phyloP scores from a whole-genome alignment of 2,888 invertebrate genomes.

The Harpalus rufipes region DNA sequence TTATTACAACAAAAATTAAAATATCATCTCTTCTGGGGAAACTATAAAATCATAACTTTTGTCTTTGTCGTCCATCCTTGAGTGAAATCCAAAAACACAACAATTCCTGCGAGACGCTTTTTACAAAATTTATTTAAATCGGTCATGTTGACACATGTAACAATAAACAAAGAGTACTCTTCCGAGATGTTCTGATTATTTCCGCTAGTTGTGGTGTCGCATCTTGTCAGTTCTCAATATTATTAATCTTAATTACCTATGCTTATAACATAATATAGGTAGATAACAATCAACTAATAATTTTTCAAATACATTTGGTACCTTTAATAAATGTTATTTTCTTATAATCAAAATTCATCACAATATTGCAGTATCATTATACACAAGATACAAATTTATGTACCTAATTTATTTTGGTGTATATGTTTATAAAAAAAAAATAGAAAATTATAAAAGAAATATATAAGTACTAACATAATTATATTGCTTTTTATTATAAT shows the following conservation, averaged over 20 bases:
- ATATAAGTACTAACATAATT: slow-evolving; percentile 60
- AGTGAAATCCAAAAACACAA: too few relatives aligned
- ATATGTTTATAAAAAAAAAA: slow-evolving; percentile 65
- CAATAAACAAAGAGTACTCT: too few relatives aligned
- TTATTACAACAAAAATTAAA: too few relatives aligned
- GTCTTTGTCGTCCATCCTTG: too few relatives aligned
- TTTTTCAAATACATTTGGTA: slow-evolving; percentile 44
- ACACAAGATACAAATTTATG: slow-evolving; percentile 60
- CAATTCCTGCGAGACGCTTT: too few relatives aligned
- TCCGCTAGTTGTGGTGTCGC: too few relatives aligned
- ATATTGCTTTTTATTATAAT: slow-evolving; percentile 49
- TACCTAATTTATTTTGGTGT: slow-evolving; percentile 65
- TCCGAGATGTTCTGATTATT: too few relatives aligned
- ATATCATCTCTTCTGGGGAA: too few relatives aligned
- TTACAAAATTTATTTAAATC: too few relatives aligned
- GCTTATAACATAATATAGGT: slow-evolving; percentile 61
- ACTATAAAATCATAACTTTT: too few relatives aligned
- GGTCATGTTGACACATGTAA: too few relatives aligned
- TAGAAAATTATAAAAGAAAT: slow-evolving; percentile 64
- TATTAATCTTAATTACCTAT: slow-evolving; percentile 54
- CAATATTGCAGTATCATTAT: slow-evolving; percentile 41
- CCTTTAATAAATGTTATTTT: slow-evolving; percentile 60
- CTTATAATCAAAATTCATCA: slow-evolving; percentile 52
- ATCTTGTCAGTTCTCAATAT: too few relatives aligned
- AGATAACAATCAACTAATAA: slow-evolving; percentile 31